Base-by-base conservation (phyloP, 2,888 invertebrate genomes). In the Melanostoma mellinum region DNA sequence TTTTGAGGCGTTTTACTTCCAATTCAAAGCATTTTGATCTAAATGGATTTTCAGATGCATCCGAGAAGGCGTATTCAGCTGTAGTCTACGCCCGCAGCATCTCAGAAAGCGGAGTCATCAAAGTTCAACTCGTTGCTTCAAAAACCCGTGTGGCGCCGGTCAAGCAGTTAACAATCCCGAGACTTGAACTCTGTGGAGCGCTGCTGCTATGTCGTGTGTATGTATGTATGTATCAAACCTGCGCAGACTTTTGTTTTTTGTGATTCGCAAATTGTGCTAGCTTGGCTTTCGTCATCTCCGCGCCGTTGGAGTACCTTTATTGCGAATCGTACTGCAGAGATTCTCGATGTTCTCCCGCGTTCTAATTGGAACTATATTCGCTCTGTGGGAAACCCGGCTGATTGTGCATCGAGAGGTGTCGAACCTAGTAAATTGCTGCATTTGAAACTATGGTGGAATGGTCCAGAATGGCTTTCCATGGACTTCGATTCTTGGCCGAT, bases 381-480 rank as follows among this genome's bases (percentile, higher is more conserved):
- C 4, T 76, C 86, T 3, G 56, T 44, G 1, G 44, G 75, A 8
- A 88, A 87, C 53, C 85, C 86, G 5, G 86, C 87, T 0, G 86
- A 87, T 60, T 40, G 81, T 2, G 79, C 85, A 9, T 86, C 87
- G 1, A 76, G 87, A 35, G 86, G 87, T 5, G 36, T 84, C 0
- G n/a, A 30, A 9, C 85, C 86, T 1, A 10, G 67, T 1, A 50
- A 72, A 50, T 35, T 88, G 6, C 9, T 85, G 2, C n/a, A 50
- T 0, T 69, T 53, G 5, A 32, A 55, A 3, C 65, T 87, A 2
- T 88, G 87, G 87, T 86, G 86, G 86, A 68, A 79, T 4, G 87
- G 87, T 6, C 87, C 87, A 9, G 8, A n/a, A 4, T 87, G 80
- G 63, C 35, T 74, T 4, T 2, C 44, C 3, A 10, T 6, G 3